A percentile compares a stretch with the other conserved stretches of the same genome.
phyloP scores from a whole-genome alignment of 2,888 invertebrate genomes.

The Leptopterna dolabrata region DNA sequence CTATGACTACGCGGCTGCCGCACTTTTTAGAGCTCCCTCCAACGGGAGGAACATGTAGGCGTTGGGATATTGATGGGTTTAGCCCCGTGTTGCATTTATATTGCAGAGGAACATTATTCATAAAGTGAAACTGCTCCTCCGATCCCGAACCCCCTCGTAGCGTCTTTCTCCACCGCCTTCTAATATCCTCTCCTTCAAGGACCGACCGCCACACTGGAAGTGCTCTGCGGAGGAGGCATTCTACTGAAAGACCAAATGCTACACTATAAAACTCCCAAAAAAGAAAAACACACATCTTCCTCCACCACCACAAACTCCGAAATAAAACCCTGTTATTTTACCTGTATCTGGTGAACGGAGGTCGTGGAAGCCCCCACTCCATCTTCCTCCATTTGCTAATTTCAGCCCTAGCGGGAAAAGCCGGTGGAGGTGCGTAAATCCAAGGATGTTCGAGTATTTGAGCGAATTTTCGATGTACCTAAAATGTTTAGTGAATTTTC shows the following conservation, averaged over 20 bases:
- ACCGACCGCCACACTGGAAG: neutral
- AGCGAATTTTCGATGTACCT: too few relatives aligned
- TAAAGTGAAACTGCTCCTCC: constrained; percentile 23
- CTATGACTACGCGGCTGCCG: constrained; percentile 1
- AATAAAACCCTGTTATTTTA: constrained; percentile 30
- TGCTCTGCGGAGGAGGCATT: neutral
- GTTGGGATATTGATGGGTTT: constrained; percentile 33
- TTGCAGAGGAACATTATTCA: constrained; percentile 40
- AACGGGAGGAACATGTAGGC: neutral
- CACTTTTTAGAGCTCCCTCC: constrained; percentile 12
- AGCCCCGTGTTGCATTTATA: constrained; percentile 29
- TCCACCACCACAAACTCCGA: neutral
- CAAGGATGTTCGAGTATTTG: too few relatives aligned
- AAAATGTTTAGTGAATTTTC: too few relatives aligned
- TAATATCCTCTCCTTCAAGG: constrained; percentile 15
- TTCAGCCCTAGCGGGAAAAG: constrained; percentile 6
- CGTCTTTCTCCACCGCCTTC: neutral
- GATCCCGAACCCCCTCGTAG: neutral
- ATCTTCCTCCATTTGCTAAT: too few relatives aligned
- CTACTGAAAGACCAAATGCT: neutral
- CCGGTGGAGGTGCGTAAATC: neutral
- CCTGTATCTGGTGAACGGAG: constrained; percentile 17
- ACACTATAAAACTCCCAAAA: neutral
- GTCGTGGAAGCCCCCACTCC: neutral
- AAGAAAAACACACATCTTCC: neutral